Evolutionary conservation across 2,888 invertebrate genomes (phyloP).

Genomic region (Stenurella melanura): DNA sequence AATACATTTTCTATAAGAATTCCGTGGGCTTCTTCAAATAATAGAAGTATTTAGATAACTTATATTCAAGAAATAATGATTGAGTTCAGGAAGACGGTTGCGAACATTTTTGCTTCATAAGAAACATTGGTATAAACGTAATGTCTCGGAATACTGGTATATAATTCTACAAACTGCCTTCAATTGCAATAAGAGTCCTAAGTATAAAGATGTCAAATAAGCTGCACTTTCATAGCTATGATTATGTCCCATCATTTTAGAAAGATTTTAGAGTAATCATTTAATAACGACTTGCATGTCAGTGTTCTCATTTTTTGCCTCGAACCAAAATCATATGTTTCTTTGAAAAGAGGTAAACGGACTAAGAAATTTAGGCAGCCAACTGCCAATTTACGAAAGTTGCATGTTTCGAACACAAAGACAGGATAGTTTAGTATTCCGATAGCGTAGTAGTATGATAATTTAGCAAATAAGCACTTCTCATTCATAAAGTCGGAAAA

Average conservation of each 20-base stretch:
- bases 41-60: too few relatives aligned
- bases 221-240: not conserved
- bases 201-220: too few relatives aligned
- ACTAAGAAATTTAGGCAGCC: constrained; percentile 17
- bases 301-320: not conserved
- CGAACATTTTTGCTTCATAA: too few relatives aligned
- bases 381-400: constrained; percentile 32
- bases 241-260: not conserved
- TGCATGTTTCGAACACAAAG: constrained; percentile 32
- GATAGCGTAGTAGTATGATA: constrained; percentile 56
- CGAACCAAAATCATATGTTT: constrained; percentile 18
- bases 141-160: too few relatives aligned
- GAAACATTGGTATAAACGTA: too few relatives aligned
- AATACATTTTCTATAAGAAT: too few relatives aligned
- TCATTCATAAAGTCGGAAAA: constrained; percentile 58
- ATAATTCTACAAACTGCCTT: too few relatives aligned
- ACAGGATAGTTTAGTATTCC: constrained; percentile 39
- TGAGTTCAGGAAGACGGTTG: too few relatives aligned
- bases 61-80: too few relatives aligned
- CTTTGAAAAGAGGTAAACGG: constrained; percentile 33
- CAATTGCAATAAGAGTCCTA: too few relatives aligned
- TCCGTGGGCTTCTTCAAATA: too few relatives aligned
- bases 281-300: constrained; percentile 15
- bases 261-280: not conserved
- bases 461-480: constrained; percentile 59